These are phyloP conservation scores for Semibalanus balanoides DNA, from an alignment of 1,140 invertebrate genomes.

Conservation along the genomic window DNA sequence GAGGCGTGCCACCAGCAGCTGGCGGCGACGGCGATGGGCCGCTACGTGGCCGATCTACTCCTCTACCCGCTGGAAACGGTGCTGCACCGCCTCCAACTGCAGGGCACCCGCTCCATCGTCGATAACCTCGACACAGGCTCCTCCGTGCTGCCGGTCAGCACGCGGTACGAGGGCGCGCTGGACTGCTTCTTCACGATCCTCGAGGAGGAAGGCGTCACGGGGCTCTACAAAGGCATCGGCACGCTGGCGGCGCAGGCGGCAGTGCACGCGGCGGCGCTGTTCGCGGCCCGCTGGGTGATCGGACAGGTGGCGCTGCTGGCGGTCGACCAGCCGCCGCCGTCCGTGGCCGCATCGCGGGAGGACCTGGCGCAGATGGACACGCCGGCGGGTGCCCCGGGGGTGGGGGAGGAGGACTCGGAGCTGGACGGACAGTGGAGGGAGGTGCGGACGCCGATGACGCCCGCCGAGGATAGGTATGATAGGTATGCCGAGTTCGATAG, in stretches of 20 bases:
- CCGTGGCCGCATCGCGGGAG: neutral
- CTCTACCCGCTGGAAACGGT: slow-evolving; percentile 89
- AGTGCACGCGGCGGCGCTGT: neutral
- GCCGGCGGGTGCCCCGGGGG: too few relatives aligned
- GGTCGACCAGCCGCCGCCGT: neutral
- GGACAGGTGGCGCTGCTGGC: neutral
- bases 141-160: slow-evolving; percentile 67
- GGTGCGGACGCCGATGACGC: neutral
- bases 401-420: neutral
- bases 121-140: slow-evolving; percentile 82
- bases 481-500: neutral
- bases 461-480: neutral
- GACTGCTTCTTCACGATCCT: slow-evolving; percentile 85
- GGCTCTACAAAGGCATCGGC: slow-evolving; percentile 56
- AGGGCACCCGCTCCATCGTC: slow-evolving; percentile 93
- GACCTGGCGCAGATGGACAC: neutral
- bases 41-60: slow-evolving; percentile 55
- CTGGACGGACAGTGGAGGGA: neutral
- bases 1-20: slow-evolving; percentile 21
- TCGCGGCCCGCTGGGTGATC: neutral
- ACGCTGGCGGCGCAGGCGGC: neutral
- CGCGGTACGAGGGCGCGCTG: slow-evolving; percentile 56
- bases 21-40: slow-evolving; percentile 34
- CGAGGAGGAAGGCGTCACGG: slow-evolving; percentile 64
- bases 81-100: slow-evolving; percentile 52